Percentiles rank a stretch among this genome's conserved stretches.
Conservation (phyloP, 2,113 vertebrate species). For the Embiotoca jacksoni region DNA sequence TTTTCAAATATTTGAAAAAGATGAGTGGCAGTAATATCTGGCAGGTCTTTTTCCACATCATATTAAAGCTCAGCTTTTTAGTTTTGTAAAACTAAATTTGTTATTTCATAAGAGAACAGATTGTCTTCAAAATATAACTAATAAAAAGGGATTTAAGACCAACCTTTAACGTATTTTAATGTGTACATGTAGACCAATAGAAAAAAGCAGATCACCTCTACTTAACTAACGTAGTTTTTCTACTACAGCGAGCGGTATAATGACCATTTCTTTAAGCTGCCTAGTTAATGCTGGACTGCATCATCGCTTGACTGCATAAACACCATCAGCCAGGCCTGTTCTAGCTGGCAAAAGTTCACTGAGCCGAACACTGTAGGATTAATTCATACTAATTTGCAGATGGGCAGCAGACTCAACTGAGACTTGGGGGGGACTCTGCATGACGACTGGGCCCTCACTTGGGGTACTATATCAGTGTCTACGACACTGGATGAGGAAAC, state of each 20-base stretch:
- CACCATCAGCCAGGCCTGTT: slow-evolving; percentile 44
- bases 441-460: neutral
- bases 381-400: slow-evolving; percentile 69
- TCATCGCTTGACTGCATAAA: slow-evolving; percentile 33
- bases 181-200: neutral
- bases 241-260: slow-evolving; percentile 16
- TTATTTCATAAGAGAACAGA: neutral
- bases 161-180: neutral
- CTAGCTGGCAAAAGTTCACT: slow-evolving; percentile 66
- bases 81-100: neutral
- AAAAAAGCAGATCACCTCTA: neutral
- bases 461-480: neutral
- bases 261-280: slow-evolving; percentile 33
- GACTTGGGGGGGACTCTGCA: slow-evolving; percentile 5
- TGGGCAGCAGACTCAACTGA: slow-evolving; percentile 50
- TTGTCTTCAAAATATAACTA: neutral
- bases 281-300: slow-evolving; percentile 56
- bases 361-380: slow-evolving; percentile 60
- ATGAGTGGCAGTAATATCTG: slow-evolving; percentile 14
- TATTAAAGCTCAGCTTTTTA: slow-evolving; percentile 1
- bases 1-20: neutral
- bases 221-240: slow-evolving; percentile 13
- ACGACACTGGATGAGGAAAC: neutral
- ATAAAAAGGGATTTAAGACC: no score
- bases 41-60: neutral